Evolutionary conservation across 1,140 invertebrate genomes (phyloP).

Genomic region (Rhopalosiphum maidis): DNA sequence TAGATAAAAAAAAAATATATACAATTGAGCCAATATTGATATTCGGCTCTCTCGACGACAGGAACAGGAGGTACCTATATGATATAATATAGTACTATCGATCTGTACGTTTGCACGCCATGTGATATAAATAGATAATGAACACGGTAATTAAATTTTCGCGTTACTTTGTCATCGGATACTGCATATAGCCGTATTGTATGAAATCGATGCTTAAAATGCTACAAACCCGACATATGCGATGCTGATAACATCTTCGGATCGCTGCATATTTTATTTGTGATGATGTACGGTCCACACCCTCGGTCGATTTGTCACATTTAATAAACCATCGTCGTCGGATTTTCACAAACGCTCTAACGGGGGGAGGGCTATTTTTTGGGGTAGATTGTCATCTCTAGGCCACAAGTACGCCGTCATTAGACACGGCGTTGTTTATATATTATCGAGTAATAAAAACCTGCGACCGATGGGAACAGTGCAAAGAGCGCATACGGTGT

Average conservation of each 20-base stretch:
- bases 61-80: neutral
- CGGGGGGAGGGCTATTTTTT: neutral
- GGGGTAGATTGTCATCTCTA: slow-evolving; percentile 24
- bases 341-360: neutral
- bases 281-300: neutral
- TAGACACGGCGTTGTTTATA: neutral
- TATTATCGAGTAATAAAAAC: neutral
- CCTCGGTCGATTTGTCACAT: slow-evolving; percentile 47
- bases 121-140: neutral
- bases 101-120: neutral
- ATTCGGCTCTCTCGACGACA: neutral
- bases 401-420: slow-evolving; percentile 11
- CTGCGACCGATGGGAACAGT: neutral
- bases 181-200: neutral
- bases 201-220: neutral
- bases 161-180: slow-evolving; percentile 5
- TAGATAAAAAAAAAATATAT: neutral
- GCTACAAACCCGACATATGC: slow-evolving; percentile 17
- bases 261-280: neutral
- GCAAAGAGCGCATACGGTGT: neutral
- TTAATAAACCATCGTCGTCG: slow-evolving; percentile 38
- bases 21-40: neutral
- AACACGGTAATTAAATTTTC: neutral
- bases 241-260: slow-evolving; percentile 35
- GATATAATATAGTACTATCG: neutral